These are phyloP conservation scores for Gerris lacustris DNA, from an alignment of 2,888 invertebrate genomes.

Conservation along the genomic window DNA sequence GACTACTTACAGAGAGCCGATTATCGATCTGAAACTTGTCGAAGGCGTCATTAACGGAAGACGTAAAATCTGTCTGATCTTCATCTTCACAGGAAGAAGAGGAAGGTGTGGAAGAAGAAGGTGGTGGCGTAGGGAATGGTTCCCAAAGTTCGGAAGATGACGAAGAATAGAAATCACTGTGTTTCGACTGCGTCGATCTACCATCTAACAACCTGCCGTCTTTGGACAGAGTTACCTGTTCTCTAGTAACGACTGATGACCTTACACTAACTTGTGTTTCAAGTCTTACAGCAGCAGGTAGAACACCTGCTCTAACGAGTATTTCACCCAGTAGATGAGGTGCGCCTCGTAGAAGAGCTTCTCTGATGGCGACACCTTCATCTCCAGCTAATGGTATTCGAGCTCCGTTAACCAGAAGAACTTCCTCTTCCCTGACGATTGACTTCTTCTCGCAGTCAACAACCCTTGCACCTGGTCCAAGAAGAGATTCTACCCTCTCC, in stretches of 20 bases:
- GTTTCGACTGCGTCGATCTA: slow-evolving; percentile 54
- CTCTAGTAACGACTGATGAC: slow-evolving; percentile 55
- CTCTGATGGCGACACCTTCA: slow-evolving; percentile 54
- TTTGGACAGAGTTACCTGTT: slow-evolving; percentile 54
- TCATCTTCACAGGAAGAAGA: background rate
- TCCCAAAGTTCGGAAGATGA: slow-evolving; percentile 56
- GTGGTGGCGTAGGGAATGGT: slow-evolving; percentile 36
- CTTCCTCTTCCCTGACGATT: slow-evolving; percentile 57
- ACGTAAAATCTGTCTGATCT: slow-evolving; percentile 15
- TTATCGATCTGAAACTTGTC: background rate
- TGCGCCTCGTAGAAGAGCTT: slow-evolving; percentile 54
- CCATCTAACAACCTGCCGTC: slow-evolving; percentile 58
- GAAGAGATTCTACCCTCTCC: slow-evolving; percentile 59
- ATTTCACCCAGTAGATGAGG: slow-evolving; percentile 57
- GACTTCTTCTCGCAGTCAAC: slow-evolving; percentile 61
- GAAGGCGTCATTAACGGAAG: slow-evolving; percentile 15
- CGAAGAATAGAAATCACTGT: slow-evolving; percentile 56
- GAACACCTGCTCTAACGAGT: slow-evolving; percentile 39
- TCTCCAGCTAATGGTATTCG: slow-evolving; percentile 54
- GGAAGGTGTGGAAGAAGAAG: slow-evolving; percentile 15
- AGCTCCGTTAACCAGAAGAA: slow-evolving; percentile 56
- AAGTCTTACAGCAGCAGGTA: slow-evolving; percentile 52
- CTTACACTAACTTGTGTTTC: slow-evolving; percentile 60
- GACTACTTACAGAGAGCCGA: slow-evolving; percentile 1
- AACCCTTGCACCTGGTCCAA: slow-evolving; percentile 57